Evolutionary conservation across 2,113 vertebrate species (phyloP).

Genomic region (Anhinga rufa): DNA sequence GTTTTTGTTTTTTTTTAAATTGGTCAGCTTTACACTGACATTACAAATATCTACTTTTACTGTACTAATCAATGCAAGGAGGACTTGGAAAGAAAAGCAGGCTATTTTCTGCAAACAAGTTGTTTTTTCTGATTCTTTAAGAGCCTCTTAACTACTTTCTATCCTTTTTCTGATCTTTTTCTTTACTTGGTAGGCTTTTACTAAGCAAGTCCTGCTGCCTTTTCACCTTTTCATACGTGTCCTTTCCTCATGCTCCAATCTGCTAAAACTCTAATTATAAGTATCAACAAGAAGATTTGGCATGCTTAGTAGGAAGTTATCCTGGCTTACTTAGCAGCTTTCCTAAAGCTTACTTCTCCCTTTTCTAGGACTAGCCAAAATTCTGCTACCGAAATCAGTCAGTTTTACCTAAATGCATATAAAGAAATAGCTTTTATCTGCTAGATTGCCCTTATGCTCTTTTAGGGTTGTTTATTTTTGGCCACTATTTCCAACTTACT

Average conservation of each 20-base stretch:
- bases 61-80: neutral
- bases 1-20: neutral
- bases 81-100: neutral
- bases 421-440: neutral
- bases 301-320: neutral
- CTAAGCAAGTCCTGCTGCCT: neutral
- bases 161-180: neutral
- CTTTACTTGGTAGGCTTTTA: neutral
- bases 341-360: neutral
- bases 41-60: neutral
- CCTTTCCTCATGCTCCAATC: neutral
- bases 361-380: neutral
- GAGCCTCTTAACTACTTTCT: neutral
- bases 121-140: neutral
- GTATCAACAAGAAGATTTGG: neutral
- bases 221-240: neutral
- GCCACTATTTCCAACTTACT: neutral
- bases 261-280: neutral
- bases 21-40: neutral
- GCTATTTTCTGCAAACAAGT: neutral
- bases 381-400: neutral
- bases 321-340: neutral
- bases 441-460: neutral
- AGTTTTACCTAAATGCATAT: neutral
- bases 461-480: neutral